Base-by-base conservation (phyloP, 2,113 vertebrate genomes). In the Ceyx melanurus region DNA sequence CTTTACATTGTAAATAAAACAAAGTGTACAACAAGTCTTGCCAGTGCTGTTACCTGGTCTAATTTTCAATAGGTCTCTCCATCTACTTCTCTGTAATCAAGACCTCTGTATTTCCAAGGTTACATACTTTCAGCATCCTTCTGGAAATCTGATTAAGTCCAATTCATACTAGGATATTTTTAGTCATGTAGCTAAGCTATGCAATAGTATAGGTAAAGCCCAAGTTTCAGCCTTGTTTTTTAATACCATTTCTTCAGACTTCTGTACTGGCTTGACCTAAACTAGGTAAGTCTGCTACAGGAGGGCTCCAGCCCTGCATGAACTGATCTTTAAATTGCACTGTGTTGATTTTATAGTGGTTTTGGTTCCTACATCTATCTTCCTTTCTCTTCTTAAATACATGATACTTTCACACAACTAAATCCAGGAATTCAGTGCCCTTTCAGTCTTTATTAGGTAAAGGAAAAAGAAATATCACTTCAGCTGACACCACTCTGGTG, bases 361-460 rank as follows among this genome's bases (percentile, higher is more conserved):
- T 71, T 77, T 43, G 46, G 29, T 64, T 71, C 72, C 67, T 62
- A 45, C 33, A 51, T 67, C 33, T 57, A 43, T 60, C 67, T 91
- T 77, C 82, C 37, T 43, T 73, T 91, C 43, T 56, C 33, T 73
- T 62, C 56, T 56, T 70, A 74, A 70, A 70, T 2, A 82, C 15
- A 42, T 33, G 60, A 54, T 17, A 46, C 28, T 58, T 82, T 21
- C 60, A 80, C 45, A 66, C 51, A 77, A 45, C 35, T 50, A 85
- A 90, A 73, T 28, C 28, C 67, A 89, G 72, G 77, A 86, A 78
- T 54, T 73, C 42, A 53, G 33, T 48, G 26, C 48, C 56, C 51
- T 73, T 91, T 91, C 85, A 91, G 50, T 70, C 71, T 85, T 82
- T 31, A 53, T 72, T 61, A 83, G 82, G 56, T 56, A 68, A 91